phyloP scores from a whole-genome alignment of 2,113 vertebrate genomes.

The Periophthalmodon schlosseri region DNA sequence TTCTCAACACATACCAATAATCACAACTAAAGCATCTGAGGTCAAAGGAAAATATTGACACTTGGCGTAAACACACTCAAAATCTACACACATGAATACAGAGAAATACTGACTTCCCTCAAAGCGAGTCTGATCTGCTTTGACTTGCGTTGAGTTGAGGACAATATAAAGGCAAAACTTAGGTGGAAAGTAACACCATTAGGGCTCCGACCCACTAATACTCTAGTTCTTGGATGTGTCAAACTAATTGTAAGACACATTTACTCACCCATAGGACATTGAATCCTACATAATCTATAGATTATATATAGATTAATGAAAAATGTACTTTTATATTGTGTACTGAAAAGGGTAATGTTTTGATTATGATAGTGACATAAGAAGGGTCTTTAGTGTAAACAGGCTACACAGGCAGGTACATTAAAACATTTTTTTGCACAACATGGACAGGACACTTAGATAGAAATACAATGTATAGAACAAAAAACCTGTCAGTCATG shows the following conservation, averaged over 20 bases:
- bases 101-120: constrained; percentile 38
- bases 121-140: constrained; percentile 7
- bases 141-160: neutral
- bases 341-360: constrained; percentile 24
- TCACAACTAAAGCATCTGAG: constrained; percentile 70
- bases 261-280: constrained; percentile 47
- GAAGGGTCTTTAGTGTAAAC: constrained; percentile 33
- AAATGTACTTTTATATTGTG: constrained; percentile 45
- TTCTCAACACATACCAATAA: constrained; percentile 59
- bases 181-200: constrained; percentile 31
- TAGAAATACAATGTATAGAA: constrained; percentile 74
- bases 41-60: constrained; percentile 60
- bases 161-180: constrained; percentile 39
- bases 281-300: constrained; percentile 38
- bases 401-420: constrained; percentile 51
- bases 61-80: constrained; percentile 46
- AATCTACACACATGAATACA: constrained; percentile 54
- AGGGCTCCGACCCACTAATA: constrained; percentile 42
- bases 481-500: constrained; percentile 65
- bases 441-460: constrained; percentile 58
- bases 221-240: constrained; percentile 38
- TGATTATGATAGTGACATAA: constrained; percentile 19
- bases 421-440: constrained; percentile 45
- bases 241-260: constrained; percentile 43
- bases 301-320: constrained; percentile 41